Evolutionary conservation across 2,113 vertebrate genomes (phyloP).

Genomic region (Scalopus aquaticus): DNA sequence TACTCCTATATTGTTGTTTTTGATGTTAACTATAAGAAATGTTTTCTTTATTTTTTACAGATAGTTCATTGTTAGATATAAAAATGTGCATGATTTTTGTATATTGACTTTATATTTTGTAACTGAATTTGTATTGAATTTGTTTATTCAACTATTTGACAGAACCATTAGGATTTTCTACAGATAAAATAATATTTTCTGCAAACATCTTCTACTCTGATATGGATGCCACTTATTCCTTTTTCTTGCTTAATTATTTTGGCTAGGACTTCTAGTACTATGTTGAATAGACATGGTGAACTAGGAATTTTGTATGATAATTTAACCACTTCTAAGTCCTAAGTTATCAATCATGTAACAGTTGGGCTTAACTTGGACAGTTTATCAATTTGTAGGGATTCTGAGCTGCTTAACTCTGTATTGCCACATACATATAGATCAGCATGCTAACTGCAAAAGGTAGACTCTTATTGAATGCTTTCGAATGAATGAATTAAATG

Average conservation of each 20-base stretch:
- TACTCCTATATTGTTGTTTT: not conserved
- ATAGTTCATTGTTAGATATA: not conserved
- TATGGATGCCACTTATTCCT: not conserved
- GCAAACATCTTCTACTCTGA: not conserved
- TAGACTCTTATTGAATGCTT: not conserved
- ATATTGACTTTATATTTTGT: not conserved
- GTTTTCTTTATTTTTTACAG: not conserved
- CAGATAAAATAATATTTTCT: not conserved
- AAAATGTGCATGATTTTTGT: not conserved
- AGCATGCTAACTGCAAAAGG: not conserved
- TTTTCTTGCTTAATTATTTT: not conserved
- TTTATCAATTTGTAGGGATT: not conserved
- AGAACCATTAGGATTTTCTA: not conserved
- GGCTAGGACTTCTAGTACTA: not conserved
- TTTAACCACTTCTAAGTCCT: not conserved
- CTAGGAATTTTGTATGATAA: not conserved
- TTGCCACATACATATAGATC: not conserved
- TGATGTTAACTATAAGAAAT: not conserved
- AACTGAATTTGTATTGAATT: not conserved
- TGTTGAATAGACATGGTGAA: not conserved
- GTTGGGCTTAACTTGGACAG: not conserved
- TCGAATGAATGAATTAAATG: conserved; percentile 13
- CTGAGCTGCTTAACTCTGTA: not conserved
- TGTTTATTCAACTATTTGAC: not conserved
- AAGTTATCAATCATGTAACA: not conserved